Evolutionary conservation across 2,113 vertebrate species (phyloP).

Genomic region (Podilymbus podiceps): DNA sequence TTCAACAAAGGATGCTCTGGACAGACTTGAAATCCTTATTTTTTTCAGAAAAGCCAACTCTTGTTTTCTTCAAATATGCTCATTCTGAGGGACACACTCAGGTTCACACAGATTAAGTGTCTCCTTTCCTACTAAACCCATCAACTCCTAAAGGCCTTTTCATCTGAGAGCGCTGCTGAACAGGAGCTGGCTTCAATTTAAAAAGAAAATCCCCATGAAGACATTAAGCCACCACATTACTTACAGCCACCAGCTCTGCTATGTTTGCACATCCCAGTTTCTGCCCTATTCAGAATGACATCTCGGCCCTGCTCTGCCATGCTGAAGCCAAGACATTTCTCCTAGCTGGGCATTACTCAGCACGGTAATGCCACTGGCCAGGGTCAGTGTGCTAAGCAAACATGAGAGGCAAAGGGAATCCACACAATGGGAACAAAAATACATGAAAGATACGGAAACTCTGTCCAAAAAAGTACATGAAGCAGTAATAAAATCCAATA

Average conservation of each 20-base stretch:
- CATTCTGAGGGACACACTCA: neutral
- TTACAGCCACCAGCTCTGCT: neutral
- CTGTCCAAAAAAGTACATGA: neutral
- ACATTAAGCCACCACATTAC: neutral
- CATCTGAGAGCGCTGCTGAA: neutral
- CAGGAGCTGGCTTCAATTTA: neutral
- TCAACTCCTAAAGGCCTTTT: neutral
- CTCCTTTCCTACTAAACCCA: neutral
- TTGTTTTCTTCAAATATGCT: neutral
- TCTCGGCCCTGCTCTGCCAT: neutral
- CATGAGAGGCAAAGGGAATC: neutral
- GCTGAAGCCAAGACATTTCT: neutral
- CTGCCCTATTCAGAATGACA: neutral
- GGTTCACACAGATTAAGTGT: neutral
- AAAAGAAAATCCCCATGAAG: neutral
- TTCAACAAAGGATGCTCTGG: neutral
- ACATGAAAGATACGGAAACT: neutral
- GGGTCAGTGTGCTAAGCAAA: neutral
- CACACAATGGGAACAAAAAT: neutral
- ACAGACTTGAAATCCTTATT: neutral
- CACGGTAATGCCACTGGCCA: neutral
- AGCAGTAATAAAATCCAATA: neutral
- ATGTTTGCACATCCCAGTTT: fast-evolving
- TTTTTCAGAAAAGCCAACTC: neutral
- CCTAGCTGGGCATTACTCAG: neutral